A percentile compares a stretch with the other conserved stretches of the same genome.
phyloP scores from a whole-genome alignment of 2,113 vertebrate species.

The Gallinago jamesoni region DNA sequence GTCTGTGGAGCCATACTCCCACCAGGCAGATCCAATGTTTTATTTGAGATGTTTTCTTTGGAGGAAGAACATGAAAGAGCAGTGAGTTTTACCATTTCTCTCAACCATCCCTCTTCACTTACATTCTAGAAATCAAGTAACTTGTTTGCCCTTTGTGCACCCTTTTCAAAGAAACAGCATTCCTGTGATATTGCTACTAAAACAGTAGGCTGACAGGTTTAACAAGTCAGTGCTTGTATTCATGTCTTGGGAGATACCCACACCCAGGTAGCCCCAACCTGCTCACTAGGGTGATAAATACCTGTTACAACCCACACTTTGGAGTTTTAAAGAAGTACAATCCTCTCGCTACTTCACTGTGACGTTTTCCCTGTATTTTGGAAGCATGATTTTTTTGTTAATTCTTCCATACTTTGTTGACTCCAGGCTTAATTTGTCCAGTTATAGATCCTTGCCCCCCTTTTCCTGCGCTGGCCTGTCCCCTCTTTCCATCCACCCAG shows the following conservation, averaged over 20 bases:
- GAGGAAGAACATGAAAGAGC: constrained; percentile 6
- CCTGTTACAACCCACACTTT: constrained; percentile 36
- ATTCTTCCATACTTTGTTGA: background rate
- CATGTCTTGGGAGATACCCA: constrained; percentile 39
- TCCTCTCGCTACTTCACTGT: background rate
- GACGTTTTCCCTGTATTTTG: background rate
- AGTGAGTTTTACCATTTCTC: constrained; percentile 1
- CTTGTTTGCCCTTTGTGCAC: constrained; percentile 30
- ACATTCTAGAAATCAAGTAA: constrained; percentile 16
- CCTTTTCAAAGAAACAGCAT: constrained; percentile 33
- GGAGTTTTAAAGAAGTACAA: constrained; percentile 1
- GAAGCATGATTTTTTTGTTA: background rate
- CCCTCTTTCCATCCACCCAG: background rate
- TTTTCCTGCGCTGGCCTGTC: background rate
- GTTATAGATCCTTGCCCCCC: background rate
- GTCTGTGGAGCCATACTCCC: background rate
- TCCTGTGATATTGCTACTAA: constrained; percentile 52
- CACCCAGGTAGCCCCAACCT: constrained; percentile 57
- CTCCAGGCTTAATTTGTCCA: background rate
- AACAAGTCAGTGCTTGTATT: constrained; percentile 34
- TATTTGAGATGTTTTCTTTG: constrained; percentile 40
- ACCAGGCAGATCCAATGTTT: constrained; percentile 2
- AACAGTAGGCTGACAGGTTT: constrained; percentile 52
- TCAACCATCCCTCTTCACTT: background rate
- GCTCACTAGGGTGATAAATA: constrained; percentile 45